Percentiles rank a stretch among this genome's conserved stretches.
phyloP scores from a whole-genome alignment of 1,140 invertebrate species.

The Drosophila nannoptera region DNA sequence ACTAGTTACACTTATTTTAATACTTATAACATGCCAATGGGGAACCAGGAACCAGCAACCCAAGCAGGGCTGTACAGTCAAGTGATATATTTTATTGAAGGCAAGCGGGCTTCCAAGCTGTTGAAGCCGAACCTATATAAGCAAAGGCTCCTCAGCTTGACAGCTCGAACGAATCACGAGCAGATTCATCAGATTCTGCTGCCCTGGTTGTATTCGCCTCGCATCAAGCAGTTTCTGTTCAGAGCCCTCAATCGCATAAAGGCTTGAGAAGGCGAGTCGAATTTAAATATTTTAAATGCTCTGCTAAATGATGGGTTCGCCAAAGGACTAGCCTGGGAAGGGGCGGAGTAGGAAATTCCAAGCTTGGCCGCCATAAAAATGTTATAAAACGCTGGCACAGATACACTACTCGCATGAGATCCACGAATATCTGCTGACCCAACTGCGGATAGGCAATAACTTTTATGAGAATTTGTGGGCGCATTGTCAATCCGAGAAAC shows the following conservation, averaged over 20 bases:
- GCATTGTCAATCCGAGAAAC: conserved; percentile 39
- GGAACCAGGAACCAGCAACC: no score
- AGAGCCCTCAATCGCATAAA: neutral
- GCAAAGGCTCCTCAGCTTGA: no score
- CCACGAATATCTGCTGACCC: conserved; percentile 58
- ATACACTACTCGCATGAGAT: conserved; percentile 22
- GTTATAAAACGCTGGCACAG: conserved; percentile 66
- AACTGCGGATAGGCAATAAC: conserved; percentile 58
- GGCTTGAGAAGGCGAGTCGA: conserved; percentile 32
- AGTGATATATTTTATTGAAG: no score
- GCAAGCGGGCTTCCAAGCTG: no score
- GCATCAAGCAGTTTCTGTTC: neutral
- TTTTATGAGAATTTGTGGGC: conserved; percentile 46
- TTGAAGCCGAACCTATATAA: no score
- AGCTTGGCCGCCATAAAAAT: conserved; percentile 71
- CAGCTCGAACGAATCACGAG: no score
- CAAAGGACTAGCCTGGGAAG: conserved; percentile 7
- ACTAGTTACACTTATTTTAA: conserved; percentile 7
- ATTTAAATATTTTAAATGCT: conserved; percentile 72
- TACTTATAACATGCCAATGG: conserved; percentile 5
- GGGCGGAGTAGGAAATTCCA: conserved; percentile 41
- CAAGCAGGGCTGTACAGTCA: conserved; percentile 15
- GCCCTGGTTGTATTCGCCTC: no score
- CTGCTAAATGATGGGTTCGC: conserved; percentile 12
- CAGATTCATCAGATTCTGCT: no score